Evolutionary conservation across 2,113 vertebrate species (phyloP).

Genomic region (Cavia porcellus): DNA sequence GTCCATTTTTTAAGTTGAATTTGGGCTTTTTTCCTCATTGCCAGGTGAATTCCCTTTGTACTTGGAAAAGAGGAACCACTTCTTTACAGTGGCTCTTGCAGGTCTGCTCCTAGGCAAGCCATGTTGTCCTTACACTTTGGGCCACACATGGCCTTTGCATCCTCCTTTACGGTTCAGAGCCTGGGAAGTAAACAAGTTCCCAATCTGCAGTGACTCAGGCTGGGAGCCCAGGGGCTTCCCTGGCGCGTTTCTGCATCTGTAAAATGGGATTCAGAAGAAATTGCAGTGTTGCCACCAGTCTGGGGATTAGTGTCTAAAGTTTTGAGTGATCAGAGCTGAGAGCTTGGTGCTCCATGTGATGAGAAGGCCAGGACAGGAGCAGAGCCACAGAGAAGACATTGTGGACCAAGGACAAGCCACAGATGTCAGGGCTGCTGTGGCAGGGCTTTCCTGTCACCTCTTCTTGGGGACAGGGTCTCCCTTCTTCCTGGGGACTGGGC

Average conservation of each 20-base stretch:
- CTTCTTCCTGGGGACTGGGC: not conserved
- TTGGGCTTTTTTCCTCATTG: not conserved
- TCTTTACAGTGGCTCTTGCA: not conserved
- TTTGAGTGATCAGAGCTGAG: not conserved
- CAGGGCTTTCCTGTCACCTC: accelerated
- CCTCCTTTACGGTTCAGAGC: conserved; percentile 22
- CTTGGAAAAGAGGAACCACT: not conserved
- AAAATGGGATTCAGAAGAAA: not conserved
- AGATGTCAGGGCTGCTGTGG: not conserved
- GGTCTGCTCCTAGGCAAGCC: not conserved
- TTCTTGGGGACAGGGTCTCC: not conserved
- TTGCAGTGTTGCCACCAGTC: accelerated
- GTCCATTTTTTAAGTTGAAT: not conserved
- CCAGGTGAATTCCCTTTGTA: not conserved
- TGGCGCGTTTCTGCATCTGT: not conserved
- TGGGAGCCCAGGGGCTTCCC: not conserved
- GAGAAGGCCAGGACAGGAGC: not conserved
- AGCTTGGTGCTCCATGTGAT: accelerated
- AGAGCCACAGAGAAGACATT: not conserved
- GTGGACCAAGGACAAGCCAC: accelerated
- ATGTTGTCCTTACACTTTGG: not conserved
- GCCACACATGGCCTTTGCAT: not conserved
- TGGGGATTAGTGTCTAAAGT: not conserved
- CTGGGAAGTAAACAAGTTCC: not conserved
- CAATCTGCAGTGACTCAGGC: not conserved